Percentiles rank a stretch among this genome's conserved stretches.
Evolutionary conservation across 2,113 vertebrate species (phyloP).

Genomic region (Hippotragus niger): DNA sequence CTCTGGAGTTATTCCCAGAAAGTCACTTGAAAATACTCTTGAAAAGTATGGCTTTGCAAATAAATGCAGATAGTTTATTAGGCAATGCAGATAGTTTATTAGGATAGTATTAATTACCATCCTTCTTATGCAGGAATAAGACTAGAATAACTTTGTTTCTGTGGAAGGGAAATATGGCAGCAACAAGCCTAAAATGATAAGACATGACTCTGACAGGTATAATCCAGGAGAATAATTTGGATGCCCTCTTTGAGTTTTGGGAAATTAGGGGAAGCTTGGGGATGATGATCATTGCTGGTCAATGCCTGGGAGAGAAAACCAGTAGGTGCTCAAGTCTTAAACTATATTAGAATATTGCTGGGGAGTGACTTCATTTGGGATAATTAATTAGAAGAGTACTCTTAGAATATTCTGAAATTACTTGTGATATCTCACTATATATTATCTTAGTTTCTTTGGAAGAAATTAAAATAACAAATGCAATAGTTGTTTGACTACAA

Average conservation of each 20-base stretch:
- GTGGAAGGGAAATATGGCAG: neutral
- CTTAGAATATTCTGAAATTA: neutral
- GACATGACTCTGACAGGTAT: neutral
- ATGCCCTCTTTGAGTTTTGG: neutral
- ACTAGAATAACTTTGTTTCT: neutral
- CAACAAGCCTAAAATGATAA: neutral
- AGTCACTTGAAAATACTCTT: constrained; percentile 13
- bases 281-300: neutral
- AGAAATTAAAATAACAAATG: neutral
- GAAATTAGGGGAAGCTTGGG: neutral
- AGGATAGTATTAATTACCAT: neutral
- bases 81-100: neutral
- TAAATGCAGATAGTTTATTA: neutral
- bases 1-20: neutral
- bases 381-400: neutral
- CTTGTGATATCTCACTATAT: neutral
- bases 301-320: neutral
- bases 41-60: neutral
- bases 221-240: neutral
- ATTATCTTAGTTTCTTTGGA: neutral
- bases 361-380: neutral
- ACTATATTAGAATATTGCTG: neutral
- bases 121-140: neutral
- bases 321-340: neutral
- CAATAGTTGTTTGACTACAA: neutral